These are phyloP conservation scores for Andricus curvator DNA, from an alignment of 2,888 invertebrate genomes.

Conservation along the genomic window DNA sequence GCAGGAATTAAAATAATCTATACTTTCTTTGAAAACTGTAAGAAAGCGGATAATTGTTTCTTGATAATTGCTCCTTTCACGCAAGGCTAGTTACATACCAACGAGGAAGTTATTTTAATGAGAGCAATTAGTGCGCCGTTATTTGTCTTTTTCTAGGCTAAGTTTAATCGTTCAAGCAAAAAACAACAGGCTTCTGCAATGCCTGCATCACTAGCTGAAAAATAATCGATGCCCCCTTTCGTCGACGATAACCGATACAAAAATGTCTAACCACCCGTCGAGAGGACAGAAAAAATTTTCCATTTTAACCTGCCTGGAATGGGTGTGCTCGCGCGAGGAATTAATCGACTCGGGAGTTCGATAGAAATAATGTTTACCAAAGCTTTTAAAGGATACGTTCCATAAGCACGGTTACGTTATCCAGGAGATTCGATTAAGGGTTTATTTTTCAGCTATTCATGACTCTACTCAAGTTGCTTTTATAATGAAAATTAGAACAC, in stretches of 20 bases:
- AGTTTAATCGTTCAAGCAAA: not conserved
- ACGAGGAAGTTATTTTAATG: not conserved
- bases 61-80: slow-evolving; percentile 1
- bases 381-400: not conserved
- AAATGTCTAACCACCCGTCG: slow-evolving; percentile 4
- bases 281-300: slow-evolving; percentile 7
- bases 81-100: slow-evolving; percentile 11
- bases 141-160: not conserved
- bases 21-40: not conserved
- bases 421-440: not conserved
- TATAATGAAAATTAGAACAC: not conserved
- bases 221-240: slow-evolving; percentile 16
- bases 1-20: not conserved
- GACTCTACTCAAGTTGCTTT: not conserved
- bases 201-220: slow-evolving; percentile 16
- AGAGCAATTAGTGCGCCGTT: not conserved
- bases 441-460: slow-evolving; percentile 22
- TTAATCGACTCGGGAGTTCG: slow-evolving; percentile 17
- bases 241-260: slow-evolving; percentile 6
- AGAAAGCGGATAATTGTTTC: slow-evolving; percentile 11
- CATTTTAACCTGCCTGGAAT: slow-evolving; percentile 9
- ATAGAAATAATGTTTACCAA: slow-evolving; percentile 23
- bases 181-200: not conserved
- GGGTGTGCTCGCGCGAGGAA: slow-evolving; percentile 6
- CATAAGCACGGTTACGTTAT: slow-evolving; percentile 10